Evolutionary conservation across 2,797 vertebrate species (phyloP), one percentile per base, ranked within the genome.

Genomic region (Acipenser oxyrinchus): DNA sequence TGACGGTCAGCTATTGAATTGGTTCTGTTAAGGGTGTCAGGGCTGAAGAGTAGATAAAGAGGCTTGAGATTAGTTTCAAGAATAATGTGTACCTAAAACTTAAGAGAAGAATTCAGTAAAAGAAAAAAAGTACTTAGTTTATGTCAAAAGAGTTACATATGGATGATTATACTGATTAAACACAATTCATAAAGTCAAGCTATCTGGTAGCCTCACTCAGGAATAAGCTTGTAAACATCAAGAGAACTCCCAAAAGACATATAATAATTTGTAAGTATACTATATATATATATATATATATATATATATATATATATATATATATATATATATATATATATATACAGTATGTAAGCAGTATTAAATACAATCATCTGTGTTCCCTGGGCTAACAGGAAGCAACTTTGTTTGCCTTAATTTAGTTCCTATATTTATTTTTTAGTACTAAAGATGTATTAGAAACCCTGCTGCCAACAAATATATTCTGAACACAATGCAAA

Each of bases 211-310:
- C 79, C 86, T 86, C 86, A 86, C 85, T 74, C 77, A 88, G 88
- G 86, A 87, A 87, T 90, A 87, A 78, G 87, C 89, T 85, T 84
- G 87, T 90, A 90, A 90, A 90, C 88, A 90, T 75, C 78, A 78
- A 83, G 81, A 75, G 79, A 77, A 82, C 23, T 61, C 62, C 10
- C 49, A 51, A 49, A 63, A 66, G 8, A 49, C 8, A 66, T 8
- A 61, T 62, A 58, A 52, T 68, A 10, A 37, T 64, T 50, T 68
- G 9, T 37, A 50, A 51, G 60, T 59, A 6, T 49, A 62, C 51
- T 11, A 48, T 9, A 7, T 68, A 79, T 73, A 66, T 49, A 62
- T 51, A 50, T 78, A 85, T 37, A 66, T 10, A 59, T 59, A 48
- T 48, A 61, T 11, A 48, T 9, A 7, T 68, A 79, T 73, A 66